Base-by-base conservation (phyloP, 2,797 vertebrate genomes). In the Labeo calbasu region DNA sequence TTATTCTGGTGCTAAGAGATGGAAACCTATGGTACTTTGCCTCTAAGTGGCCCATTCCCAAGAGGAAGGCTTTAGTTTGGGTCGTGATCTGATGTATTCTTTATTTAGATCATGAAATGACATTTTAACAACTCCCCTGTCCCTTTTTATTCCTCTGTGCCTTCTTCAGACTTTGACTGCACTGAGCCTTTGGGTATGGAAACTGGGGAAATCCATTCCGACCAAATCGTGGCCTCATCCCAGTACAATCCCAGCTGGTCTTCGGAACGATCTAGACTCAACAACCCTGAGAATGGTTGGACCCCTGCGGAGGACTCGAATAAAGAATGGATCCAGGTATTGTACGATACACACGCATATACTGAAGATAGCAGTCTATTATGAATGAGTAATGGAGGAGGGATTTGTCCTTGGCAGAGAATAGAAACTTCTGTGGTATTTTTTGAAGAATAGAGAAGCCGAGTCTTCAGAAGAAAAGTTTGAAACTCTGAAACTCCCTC, bases 271-370 rank as follows among this genome's bases (percentile, higher is more conserved):
- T 98, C 98, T 75, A 94, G 98, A 83, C 96, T 99, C 87, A 97
- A 98, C 95, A 98, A 98, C 90, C 96, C 96, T 4, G 97, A 99
- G 90, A 99, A 99, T 2, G 98, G 97, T 17, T 99, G 98, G 98
- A 99, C 98, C 0, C 98, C 98, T 0, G 95, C 96, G 28, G 96
- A 98, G 85, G 98, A 99, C 90, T 96, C 96, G 11, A 91, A 90
- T 90, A 96, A 94, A 91, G 98, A 99, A 89, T 99, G 98, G 97
- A 98, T 99, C 90, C 98, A 99, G 98, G 98, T 99, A 96, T 73
- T 89, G 40, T 5, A 57, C 13, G 10, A 59, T 17, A 32, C 28
- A 43, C 50, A 43, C 43, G 14, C 25, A 71, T 68, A 13, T 21
- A 76, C 53, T 59, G 21, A 57, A 83, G 59, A 86, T 66, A 69